A percentile compares a stretch with the other conserved stretches of the same genome.
phyloP scores from a whole-genome alignment of 2,888 invertebrate species.

The Hypolimnas misippus region DNA sequence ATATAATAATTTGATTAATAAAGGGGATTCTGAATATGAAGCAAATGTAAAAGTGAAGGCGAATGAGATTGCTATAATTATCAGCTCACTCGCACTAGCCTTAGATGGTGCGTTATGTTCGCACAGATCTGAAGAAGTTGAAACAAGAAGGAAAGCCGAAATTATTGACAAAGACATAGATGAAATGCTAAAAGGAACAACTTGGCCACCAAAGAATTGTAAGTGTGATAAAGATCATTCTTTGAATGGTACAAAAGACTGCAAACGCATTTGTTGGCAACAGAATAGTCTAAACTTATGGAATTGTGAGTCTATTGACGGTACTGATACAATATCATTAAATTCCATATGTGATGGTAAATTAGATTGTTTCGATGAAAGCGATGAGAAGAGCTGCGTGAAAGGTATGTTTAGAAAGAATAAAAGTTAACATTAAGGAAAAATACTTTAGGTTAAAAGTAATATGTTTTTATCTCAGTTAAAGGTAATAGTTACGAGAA shows the following conservation, averaged over 20 bases:
- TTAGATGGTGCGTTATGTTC: slow-evolving; percentile 58
- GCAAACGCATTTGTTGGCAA: slow-evolving; percentile 61
- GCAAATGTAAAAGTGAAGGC: slow-evolving; percentile 16
- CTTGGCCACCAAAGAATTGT: slow-evolving; percentile 53
- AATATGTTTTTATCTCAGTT: slow-evolving; percentile 3
- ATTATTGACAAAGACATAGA: slow-evolving; percentile 35
- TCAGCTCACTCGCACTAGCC: slow-evolving; percentile 54
- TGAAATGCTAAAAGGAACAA: slow-evolving; percentile 30
- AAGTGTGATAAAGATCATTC: slow-evolving; percentile 56
- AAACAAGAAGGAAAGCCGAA: slow-evolving; percentile 34
- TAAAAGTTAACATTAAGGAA: background rate
- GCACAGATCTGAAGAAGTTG: slow-evolving; percentile 30
- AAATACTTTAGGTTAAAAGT: background rate
- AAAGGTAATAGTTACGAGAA: slow-evolving; percentile 51
- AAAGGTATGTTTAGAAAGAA: slow-evolving; percentile 48
- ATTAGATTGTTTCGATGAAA: slow-evolving; percentile 69
- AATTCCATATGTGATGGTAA: slow-evolving; percentile 70
- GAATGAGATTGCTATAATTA: slow-evolving; percentile 54
- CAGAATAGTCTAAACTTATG: slow-evolving; percentile 56
- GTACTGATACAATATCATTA: slow-evolving; percentile 52
- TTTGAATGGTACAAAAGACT: slow-evolving; percentile 52
- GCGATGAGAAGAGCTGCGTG: slow-evolving; percentile 65
- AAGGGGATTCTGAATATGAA: slow-evolving; percentile 25
- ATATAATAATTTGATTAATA: slow-evolving; percentile 4
- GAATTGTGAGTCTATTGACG: slow-evolving; percentile 58